phyloP scores from a whole-genome alignment of 2,797 vertebrate genomes.

The Chrosomus eos region DNA sequence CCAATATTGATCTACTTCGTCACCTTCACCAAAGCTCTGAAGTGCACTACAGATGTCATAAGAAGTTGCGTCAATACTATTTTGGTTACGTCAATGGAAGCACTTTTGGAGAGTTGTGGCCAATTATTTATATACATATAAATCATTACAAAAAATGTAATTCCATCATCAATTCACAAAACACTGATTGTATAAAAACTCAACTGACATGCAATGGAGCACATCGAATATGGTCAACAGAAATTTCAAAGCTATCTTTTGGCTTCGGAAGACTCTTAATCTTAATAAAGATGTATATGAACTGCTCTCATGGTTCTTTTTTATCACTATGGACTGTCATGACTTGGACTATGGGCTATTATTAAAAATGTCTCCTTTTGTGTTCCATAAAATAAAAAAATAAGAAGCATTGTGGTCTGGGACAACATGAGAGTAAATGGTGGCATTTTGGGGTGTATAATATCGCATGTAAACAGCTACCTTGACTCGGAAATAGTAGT shows the following conservation, averaged over 20 bases:
- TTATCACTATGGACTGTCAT: not conserved
- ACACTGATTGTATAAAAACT: not conserved
- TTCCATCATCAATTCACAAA: not conserved
- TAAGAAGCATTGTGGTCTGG: not conserved
- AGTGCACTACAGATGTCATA: not conserved
- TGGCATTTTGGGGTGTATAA: not conserved
- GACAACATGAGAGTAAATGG: not conserved
- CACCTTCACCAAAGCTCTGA: not conserved
- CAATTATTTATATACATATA: not conserved
- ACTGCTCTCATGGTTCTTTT: not conserved
- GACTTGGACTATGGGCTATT: not conserved
- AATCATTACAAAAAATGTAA: too few species aligned
- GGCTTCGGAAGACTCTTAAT: not conserved
- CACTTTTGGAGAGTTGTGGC: not conserved
- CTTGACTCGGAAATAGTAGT: not conserved
- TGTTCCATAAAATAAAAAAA: not conserved
- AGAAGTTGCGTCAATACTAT: not conserved
- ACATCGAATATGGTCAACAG: not conserved
- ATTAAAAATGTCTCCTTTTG: not conserved
- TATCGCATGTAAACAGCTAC: not conserved
- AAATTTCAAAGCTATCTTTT: not conserved
- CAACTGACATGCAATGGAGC: not conserved
- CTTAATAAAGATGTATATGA: not conserved
- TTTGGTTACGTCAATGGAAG: not conserved
- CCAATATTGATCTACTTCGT: not conserved